Evolutionary conservation across 2,888 invertebrate genomes (phyloP).

Genomic region (Drosophila nr. perissopoda): DNA sequence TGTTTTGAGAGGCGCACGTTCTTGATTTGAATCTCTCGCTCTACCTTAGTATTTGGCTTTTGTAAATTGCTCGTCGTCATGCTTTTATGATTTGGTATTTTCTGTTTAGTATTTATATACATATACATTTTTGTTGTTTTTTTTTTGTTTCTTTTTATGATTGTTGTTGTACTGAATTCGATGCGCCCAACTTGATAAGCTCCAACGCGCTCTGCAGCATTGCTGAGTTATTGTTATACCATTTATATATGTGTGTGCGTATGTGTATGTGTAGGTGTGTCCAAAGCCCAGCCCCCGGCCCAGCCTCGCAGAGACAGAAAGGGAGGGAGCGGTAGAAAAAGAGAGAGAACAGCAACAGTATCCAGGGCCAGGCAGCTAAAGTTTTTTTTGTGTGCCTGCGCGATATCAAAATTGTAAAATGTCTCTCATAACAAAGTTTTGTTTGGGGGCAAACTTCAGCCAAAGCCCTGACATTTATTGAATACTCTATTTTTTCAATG

Average conservation of each 20-base stretch:
- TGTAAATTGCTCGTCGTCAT: conserved; percentile 79
- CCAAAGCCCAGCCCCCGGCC: conserved; percentile 47
- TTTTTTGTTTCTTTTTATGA: conserved; percentile 33
- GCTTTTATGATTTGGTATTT: conserved; percentile 81
- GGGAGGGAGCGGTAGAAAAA: not conserved
- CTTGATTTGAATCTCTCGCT: conserved; percentile 73
- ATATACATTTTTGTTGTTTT: conserved; percentile 11
- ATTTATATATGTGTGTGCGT: conserved; percentile 23
- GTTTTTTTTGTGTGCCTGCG: conserved; percentile 42
- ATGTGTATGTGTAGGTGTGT: conserved; percentile 64
- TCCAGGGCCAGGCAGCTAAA: conserved; percentile 34
- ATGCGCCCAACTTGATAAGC: conserved; percentile 80
- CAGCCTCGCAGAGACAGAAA: conserved; percentile 1
- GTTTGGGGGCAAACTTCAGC: conserved; percentile 12
- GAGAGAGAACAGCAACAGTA: conserved; percentile 10
- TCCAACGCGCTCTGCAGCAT: conserved; percentile 54
- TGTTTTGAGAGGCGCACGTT: conserved; percentile 59
- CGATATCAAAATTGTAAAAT: conserved; percentile 60
- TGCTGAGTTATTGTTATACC: conserved; percentile 72
- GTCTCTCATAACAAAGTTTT: conserved; percentile 60
- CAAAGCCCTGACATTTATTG: conserved; percentile 24
- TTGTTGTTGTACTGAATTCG: conserved; percentile 62
- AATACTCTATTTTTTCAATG: conserved; percentile 32
- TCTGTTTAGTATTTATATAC: conserved; percentile 38
- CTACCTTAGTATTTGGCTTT: conserved; percentile 59